Evolutionary conservation across 2,888 invertebrate genomes (phyloP).

Genomic region (Lycaena phlaeas): DNA sequence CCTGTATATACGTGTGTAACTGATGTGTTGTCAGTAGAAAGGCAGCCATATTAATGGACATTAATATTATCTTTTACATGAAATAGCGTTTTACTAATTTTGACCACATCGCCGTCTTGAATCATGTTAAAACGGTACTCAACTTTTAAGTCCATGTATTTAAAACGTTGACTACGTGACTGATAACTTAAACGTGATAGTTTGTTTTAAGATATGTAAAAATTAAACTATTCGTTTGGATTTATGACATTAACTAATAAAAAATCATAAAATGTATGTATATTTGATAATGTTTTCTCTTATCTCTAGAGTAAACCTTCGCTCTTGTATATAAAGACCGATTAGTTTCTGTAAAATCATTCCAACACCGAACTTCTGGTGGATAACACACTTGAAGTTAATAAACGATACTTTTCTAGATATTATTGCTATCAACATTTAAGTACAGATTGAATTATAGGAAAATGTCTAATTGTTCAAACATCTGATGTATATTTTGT

Average conservation of each 20-base stretch:
- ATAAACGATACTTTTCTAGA: no score
- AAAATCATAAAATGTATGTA: neutral
- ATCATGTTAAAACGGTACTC: constrained; percentile 21
- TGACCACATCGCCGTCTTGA: constrained; percentile 10
- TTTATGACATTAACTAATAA: constrained; percentile 3
- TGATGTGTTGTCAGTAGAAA: no score
- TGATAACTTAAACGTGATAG: constrained; percentile 25
- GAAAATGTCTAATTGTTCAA: no score
- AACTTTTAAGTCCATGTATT: constrained; percentile 19
- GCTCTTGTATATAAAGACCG: neutral
- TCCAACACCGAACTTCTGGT: constrained; percentile 1
- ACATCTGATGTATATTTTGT: no score
- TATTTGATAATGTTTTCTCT: neutral
- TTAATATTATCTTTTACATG: no score
- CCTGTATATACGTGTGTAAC: no score
- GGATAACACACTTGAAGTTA: neutral
- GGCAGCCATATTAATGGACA: no score
- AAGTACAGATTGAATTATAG: no score
- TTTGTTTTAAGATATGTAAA: constrained; percentile 17
- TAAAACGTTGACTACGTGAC: constrained; percentile 25
- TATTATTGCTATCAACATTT: no score
- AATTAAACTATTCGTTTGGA: constrained; percentile 8
- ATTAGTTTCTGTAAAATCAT: neutral
- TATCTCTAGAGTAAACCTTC: neutral
- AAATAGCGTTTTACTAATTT: no score